Base-by-base conservation (phyloP, 2,113 vertebrate genomes). In the Edolisoma coerulescens region DNA sequence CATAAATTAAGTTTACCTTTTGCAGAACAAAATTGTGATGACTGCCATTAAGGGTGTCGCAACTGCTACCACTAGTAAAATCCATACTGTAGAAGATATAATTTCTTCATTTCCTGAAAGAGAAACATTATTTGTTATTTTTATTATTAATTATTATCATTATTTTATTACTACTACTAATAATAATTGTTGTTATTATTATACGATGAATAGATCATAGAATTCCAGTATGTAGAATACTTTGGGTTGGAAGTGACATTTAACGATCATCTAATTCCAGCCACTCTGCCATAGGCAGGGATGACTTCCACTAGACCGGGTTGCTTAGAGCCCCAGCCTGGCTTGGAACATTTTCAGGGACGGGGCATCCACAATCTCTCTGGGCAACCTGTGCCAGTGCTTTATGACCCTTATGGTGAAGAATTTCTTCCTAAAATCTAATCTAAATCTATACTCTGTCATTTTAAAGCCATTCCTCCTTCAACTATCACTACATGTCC, bases 41-140 rank as follows among this genome's bases (percentile, higher is more conserved):
- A 54, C 32, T 70, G 35, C 22, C 22, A 41, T 28, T 52, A 54
- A 44, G 12, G 26, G 3, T 14, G 64, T 90, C 0, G 0, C 52
- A 56, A 41, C 9, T 83, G 37, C 53, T 64, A 84, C 14, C 20
- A 53, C 64, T 47, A 85, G 42, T 52, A 90, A 81, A 88, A 71
- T 81, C 91, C 89, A 92, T 75, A 71, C 24, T 21, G 68, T 86
- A 71, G 68, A 92, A 78, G 76, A 86, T 59, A 89, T 12, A 10
- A 61, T 50, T 45, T 88, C 89, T 49, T 97, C 89, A 21, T 54
- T 90, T 92, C 95, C 96, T 96, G 59, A 59, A 92, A 59, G 20
- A 78, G 32, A 53, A 94, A 35, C 16, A 35, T 35, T 37, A 64
- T 42, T 8, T n/a, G 10, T 41, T n/a, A 42, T 30, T 63, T 20